Percentiles rank a stretch among this genome's conserved stretches.
Evolutionary conservation across 2,113 vertebrate species (phyloP).

Genomic region (Platichthys flesus): DNA sequence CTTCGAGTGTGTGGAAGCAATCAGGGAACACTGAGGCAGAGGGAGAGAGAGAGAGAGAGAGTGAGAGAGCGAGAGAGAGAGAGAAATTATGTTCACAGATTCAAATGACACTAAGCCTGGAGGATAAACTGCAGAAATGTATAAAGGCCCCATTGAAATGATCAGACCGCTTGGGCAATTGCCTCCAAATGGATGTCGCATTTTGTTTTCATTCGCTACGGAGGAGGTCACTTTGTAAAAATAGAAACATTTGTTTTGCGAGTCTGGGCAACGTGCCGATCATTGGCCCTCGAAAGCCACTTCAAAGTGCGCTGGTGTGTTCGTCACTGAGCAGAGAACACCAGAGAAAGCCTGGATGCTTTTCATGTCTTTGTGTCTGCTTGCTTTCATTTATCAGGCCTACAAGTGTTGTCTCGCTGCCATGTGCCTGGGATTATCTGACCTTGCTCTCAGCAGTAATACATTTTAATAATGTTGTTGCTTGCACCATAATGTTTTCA

Average conservation of each 20-base stretch:
- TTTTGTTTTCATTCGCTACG: constrained; percentile 60
- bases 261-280: constrained; percentile 42
- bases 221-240: constrained; percentile 48
- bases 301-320: constrained; percentile 62
- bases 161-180: constrained; percentile 47
- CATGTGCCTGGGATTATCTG: constrained; percentile 27
- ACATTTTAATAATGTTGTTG: constrained; percentile 14
- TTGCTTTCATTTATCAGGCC: constrained; percentile 57
- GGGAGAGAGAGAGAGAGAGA: not conserved
- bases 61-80: not conserved
- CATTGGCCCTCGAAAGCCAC: constrained; percentile 55
- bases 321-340: constrained; percentile 18
- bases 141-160: constrained; percentile 57
- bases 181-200: constrained; percentile 52
- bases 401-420: constrained; percentile 9
- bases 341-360: not conserved
- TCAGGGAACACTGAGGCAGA: constrained; percentile 54
- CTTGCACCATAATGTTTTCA: constrained; percentile 11
- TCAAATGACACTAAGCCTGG: constrained; percentile 50
- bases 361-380: constrained; percentile 23
- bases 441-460: not conserved
- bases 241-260: constrained; percentile 44
- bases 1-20: constrained; percentile 71
- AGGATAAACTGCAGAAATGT: constrained; percentile 54
- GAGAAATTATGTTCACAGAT: constrained; percentile 65